Evolutionary conservation across 1,140 invertebrate genomes (phyloP).

Genomic region (Helicoverpa zea): DNA sequence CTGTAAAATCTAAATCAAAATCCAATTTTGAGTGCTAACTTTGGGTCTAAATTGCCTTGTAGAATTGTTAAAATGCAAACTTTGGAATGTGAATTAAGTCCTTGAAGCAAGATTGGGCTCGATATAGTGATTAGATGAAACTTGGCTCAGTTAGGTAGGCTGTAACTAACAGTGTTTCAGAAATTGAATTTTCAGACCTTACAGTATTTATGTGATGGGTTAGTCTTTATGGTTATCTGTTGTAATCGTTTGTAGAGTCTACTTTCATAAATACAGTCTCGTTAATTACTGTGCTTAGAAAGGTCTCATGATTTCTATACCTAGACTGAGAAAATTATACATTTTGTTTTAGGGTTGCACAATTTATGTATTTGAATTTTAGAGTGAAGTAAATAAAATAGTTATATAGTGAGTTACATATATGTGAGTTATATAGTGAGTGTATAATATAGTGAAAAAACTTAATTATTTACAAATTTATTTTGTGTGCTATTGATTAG

Average conservation of each 20-base stretch:
- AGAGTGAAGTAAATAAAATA: no score
- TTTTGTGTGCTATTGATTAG: no score
- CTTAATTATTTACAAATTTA: no score
- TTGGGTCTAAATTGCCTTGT: neutral
- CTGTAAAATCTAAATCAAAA: neutral
- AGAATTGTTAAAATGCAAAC: constrained; percentile 31
- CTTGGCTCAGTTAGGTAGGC: constrained; percentile 31
- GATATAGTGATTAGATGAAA: constrained; percentile 49
- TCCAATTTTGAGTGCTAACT: neutral
- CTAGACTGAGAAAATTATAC: no score
- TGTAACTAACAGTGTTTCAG: constrained; percentile 24
- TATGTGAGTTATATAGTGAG: no score
- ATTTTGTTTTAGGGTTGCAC: no score
- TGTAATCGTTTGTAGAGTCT: neutral
- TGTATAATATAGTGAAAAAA: no score
- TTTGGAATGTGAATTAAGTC: constrained; percentile 24
- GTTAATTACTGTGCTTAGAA: no score
- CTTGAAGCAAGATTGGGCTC: constrained; percentile 16
- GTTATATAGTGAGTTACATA: no score
- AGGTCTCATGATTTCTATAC: no score
- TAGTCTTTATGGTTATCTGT: neutral
- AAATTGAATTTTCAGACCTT: constrained; percentile 41
- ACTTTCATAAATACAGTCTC: neutral
- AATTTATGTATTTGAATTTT: no score
- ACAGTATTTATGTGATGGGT: constrained; percentile 15